Base-by-base conservation (phyloP, 2,888 invertebrate species). In the Eupithecia centaureata region DNA sequence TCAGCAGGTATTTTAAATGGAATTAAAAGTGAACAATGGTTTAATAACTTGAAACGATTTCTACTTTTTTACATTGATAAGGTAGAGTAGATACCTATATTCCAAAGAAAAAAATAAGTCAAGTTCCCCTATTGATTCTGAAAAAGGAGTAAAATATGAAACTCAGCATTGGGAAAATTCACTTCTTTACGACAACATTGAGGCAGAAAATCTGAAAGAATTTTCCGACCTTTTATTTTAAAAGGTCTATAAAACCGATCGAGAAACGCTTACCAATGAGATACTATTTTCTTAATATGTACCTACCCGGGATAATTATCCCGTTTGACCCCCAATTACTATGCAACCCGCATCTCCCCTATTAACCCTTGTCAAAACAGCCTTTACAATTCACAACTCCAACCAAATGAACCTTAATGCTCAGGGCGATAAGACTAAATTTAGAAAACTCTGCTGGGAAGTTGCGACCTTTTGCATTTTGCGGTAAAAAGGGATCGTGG, bases 291-390 rank as follows among this genome's bases (percentile, higher is more conserved):
- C 73, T 74, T 75, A 73, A 72, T 75, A 70, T 67, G 59, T 64
- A 67, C 63, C 65, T 65, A 68, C 33, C 57, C 64, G 72, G 69
- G 71, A 75, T 76, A 76, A 77, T 77, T 74, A 75, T 68, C 63
- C 62, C 65, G 64, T 73, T 72, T 72, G 71, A 76, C 75, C 76
- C 74, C 1, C 63, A 61, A 71, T 78, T 76, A 74, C 74, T 78
- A 78, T 78, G 78, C 77, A 75, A 61, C 74, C 76, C 75, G 65
- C 72, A 65, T 75, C 70, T 60, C 27, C 59, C 59, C 54, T 61
- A 69, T 63, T 61, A 59, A 51, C 63, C 61, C 56, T 56, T 68
- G 57, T 69, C 72, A 67, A 70, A 65, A 71, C 22, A 61, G 51
- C 67, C 59, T 61, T 54, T 58, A 30, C n/a, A 25, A 51, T 54